These are phyloP conservation scores for Dryoscopus gambensis DNA, from an alignment of 2,113 vertebrate genomes.

Conservation along the genomic window DNA sequence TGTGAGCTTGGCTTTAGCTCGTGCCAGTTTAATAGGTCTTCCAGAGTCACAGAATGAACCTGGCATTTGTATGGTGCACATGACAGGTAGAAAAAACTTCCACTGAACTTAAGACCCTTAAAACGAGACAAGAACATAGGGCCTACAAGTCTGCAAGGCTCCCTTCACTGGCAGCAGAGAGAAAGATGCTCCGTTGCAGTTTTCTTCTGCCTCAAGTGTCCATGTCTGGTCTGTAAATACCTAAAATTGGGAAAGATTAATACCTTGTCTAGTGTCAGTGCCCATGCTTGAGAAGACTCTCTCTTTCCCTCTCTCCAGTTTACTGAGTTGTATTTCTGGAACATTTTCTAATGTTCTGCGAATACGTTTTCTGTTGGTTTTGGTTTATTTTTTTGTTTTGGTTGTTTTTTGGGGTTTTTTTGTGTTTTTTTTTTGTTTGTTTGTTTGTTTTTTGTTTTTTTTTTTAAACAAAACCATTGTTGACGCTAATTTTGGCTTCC, in stretches of 20 bases:
- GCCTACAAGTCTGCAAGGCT: neutral
- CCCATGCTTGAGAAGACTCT: neutral
- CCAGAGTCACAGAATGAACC: neutral
- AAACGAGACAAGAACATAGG: neutral
- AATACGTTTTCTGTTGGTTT: too few relatives aligned
- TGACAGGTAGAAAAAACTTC: neutral
- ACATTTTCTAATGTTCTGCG: neutral
- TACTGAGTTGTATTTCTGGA: neutral
- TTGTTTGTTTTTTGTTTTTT: too few relatives aligned
- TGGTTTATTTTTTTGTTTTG: too few relatives aligned
- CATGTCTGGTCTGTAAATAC: neutral
- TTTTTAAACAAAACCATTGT: neutral
- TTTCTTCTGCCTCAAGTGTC: neutral
- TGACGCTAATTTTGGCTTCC: neutral
- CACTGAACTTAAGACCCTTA: neutral
- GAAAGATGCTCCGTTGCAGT: neutral
- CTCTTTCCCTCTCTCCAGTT: neutral
- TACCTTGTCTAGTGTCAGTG: neutral
- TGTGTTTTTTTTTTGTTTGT: too few relatives aligned
- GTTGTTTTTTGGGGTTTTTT: too few relatives aligned
- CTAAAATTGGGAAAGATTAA: neutral
- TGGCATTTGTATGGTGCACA: neutral
- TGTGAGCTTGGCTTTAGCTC: neutral
- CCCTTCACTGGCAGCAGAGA: neutral
- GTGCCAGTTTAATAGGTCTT: neutral